Evolutionary conservation across 2,888 invertebrate species (phyloP), one percentile per base, ranked within the genome.

Genomic region (Orthonevra nobilis): DNA sequence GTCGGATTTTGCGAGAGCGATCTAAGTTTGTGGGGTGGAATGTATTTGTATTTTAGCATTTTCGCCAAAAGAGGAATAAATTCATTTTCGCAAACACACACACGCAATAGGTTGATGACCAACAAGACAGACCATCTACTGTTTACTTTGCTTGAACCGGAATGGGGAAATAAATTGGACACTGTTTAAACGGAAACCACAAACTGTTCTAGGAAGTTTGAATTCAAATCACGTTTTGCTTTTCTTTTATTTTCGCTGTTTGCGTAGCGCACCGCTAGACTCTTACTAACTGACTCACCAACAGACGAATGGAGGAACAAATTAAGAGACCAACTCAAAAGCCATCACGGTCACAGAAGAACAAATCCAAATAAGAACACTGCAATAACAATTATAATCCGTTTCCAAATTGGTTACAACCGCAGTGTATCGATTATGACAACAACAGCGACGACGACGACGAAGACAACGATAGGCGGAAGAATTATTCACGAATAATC

Each of bases 1-100:
- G 86, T 86, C 14, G 85, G 83, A 72, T 84, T 84, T 70, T 84
- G 84, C 52, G 85, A 85, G 69, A 83, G 82, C 52, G 85, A 84
- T 83, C 86, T 86, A 84, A 84, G 83, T 84, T 84, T 83, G 74
- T 84, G 84, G 56, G 85, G 84, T 61, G 85, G 85, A 84, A 86
- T 84, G 82, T 86, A 87, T 85, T 86, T 86, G 70, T 86, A 86
- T 84, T 87, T 87, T 77, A 87, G 82, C 87, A 87, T 86, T 83
- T 83, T 82, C 28, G 32, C 15, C 9, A 64, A 38, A 73, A 69
- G 5, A 10, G 2, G 0, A 58, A 38, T 10, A 1, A 44, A 54
- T 61, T 56, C 72, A 68, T 73, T 60, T 72, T 73, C 7, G 15
- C 26, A 61, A 66, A 28, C 42, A 58, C 50, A 32, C 23, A 36